Conservation (phyloP, 2,113 vertebrate genomes). For the Embiotoca jacksoni region DNA sequence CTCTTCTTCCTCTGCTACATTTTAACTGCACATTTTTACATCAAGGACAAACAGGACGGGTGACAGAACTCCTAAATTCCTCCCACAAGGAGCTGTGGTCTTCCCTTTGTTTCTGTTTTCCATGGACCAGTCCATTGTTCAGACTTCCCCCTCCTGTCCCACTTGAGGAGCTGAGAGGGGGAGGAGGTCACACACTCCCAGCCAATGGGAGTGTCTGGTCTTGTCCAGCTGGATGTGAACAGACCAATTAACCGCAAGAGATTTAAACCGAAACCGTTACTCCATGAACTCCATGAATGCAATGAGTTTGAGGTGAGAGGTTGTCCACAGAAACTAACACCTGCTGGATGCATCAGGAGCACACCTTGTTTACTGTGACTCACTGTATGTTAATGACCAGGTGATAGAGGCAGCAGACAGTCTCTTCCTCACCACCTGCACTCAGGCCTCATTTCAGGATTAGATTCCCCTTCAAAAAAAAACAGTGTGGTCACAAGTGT, state of each 20-base stretch:
- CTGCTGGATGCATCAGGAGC: slow-evolving; percentile 7
- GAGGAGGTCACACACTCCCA: slow-evolving; percentile 50
- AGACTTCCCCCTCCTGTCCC: slow-evolving; percentile 62
- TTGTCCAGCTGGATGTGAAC: slow-evolving; percentile 69
- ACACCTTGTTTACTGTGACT: slow-evolving; percentile 56
- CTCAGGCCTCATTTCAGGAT: slow-evolving; percentile 18
- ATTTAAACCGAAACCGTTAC: slow-evolving; percentile 81
- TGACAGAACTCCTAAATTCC: slow-evolving; percentile 47
- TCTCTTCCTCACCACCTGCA: slow-evolving; percentile 12
- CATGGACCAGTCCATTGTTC: slow-evolving; percentile 79
- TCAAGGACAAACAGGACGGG: not conserved
- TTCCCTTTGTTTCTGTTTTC: slow-evolving; percentile 75
- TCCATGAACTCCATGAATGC: slow-evolving; percentile 37
- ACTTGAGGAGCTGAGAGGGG: slow-evolving; percentile 63
- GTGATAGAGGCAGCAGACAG: slow-evolving; percentile 19
- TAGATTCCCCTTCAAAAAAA: not conserved
- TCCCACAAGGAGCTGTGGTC: slow-evolving; percentile 49
- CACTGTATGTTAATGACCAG: slow-evolving; percentile 66
- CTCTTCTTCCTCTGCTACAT: not conserved
- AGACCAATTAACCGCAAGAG: slow-evolving; percentile 75
- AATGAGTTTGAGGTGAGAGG: slow-evolving; percentile 41
- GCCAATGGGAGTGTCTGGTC: slow-evolving; percentile 74
- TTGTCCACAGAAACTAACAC: not conserved
- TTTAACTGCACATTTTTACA: slow-evolving; percentile 7
- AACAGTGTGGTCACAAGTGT: not conserved